Conservation (phyloP, 2,888 invertebrate genomes). For the Trichopoda pennipes region DNA sequence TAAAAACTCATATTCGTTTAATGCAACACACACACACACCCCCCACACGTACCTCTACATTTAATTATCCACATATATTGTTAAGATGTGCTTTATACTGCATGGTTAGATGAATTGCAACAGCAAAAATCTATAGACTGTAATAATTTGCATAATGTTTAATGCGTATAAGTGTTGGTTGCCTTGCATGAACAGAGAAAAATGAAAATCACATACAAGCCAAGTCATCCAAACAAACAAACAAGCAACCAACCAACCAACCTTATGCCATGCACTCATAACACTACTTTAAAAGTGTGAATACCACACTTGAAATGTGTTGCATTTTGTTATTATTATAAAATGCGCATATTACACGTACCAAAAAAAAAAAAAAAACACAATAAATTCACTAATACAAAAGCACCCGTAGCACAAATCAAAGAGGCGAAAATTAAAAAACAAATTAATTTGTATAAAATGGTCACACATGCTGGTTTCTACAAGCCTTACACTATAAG, state of each 20-base stretch:
- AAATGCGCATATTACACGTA: slow-evolving; percentile 56
- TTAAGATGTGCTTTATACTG: slow-evolving; percentile 54
- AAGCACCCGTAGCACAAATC: slow-evolving; percentile 28
- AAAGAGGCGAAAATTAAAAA: slow-evolving; percentile 26
- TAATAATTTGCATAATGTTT: slow-evolving; percentile 60
- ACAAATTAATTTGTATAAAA: background rate
- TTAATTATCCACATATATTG: slow-evolving; percentile 26
- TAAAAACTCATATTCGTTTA: slow-evolving; percentile 10
- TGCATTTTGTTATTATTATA: slow-evolving; percentile 68
- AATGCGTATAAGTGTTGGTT: slow-evolving; percentile 52
- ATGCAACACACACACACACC: too few relatives aligned
- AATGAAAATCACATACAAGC: slow-evolving; percentile 34
- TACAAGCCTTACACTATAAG: slow-evolving; percentile 22
- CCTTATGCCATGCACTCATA: slow-evolving; percentile 48
- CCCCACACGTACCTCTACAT: slow-evolving; percentile 24
- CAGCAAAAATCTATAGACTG: slow-evolving; percentile 64
- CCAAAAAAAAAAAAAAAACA: background rate
- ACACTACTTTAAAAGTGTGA: slow-evolving; percentile 69
- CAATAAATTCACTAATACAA: slow-evolving; percentile 1
- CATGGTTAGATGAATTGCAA: slow-evolving; percentile 46
- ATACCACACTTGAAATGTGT: slow-evolving; percentile 71
- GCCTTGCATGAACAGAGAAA: slow-evolving; percentile 15
- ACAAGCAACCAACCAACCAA: slow-evolving; percentile 1
- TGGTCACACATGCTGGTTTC: slow-evolving; percentile 1
- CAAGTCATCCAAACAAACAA: slow-evolving; percentile 31